These are phyloP conservation scores for Cabera pusaria DNA, from an alignment of 2,888 invertebrate genomes.

Conservation along the genomic window DNA sequence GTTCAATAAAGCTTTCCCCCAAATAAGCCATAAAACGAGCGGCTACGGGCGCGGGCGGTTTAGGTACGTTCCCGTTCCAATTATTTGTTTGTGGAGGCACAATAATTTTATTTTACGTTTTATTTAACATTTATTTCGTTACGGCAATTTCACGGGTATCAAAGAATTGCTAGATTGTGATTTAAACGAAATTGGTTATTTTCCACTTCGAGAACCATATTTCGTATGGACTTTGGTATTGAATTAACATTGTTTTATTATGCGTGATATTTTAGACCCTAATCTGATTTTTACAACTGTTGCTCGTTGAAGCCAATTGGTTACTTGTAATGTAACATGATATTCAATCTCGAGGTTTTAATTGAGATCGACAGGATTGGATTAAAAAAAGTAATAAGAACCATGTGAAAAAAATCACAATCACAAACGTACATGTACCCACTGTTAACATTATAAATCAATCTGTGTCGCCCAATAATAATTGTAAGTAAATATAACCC, in stretches of 20 bases:
- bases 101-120: constrained; percentile 83
- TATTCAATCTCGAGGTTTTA: constrained; percentile 29
- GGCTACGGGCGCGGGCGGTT: constrained; percentile 72
- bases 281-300: constrained; percentile 53
- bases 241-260: constrained; percentile 76
- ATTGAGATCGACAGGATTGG: no score
- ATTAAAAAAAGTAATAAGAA: no score
- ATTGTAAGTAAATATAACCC: no score
- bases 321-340: constrained; percentile 29
- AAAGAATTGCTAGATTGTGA: constrained; percentile 81
- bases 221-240: constrained; percentile 44
- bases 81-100: constrained; percentile 83
- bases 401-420: no score
- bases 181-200: constrained; percentile 81
- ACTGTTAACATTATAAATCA: no score
- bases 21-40: constrained; percentile 82
- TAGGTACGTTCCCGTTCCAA: constrained; percentile 73
- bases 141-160: constrained; percentile 83
- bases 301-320: constrained; percentile 49
- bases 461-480: no score
- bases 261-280: constrained; percentile 65
- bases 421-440: no score
- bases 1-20: constrained; percentile 83
- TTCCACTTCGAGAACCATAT: constrained; percentile 74
- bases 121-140: constrained; percentile 84